Evolutionary conservation across 2,888 invertebrate species (phyloP).

Genomic region (Chirona hameri): DNA sequence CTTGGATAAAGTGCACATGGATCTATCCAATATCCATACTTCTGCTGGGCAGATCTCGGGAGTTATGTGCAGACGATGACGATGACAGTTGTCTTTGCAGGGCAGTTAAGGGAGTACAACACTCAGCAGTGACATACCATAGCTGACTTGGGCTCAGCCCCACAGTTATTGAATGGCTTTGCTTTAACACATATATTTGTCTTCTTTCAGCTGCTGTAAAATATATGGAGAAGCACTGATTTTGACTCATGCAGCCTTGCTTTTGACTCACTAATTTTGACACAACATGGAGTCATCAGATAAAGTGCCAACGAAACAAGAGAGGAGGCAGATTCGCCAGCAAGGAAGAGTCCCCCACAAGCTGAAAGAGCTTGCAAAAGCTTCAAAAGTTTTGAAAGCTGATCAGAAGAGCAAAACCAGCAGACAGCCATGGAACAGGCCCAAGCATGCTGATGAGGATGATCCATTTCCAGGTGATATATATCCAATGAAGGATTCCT

Average conservation of each 20-base stretch:
- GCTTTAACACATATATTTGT: no score
- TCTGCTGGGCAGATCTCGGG: no score
- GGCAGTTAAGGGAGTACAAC: no score
- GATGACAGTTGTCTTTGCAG: no score
- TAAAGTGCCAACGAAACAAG: not conserved
- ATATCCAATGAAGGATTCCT: not conserved
- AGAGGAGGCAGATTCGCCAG: not conserved
- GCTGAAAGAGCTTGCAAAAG: not conserved
- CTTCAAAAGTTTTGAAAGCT: not conserved
- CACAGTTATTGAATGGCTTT: no score
- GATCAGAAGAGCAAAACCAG: not conserved
- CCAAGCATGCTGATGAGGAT: not conserved
- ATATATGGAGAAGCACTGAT: not conserved
- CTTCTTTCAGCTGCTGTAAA: not conserved
- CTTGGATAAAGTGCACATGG: no score
- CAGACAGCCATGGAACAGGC: slow-evolving; percentile 6
- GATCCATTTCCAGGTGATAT: slow-evolving; percentile 25
- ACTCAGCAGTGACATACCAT: no score
- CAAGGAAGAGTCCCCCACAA: not conserved
- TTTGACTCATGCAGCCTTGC: not conserved
- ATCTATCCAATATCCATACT: no score
- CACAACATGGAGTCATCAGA: not conserved
- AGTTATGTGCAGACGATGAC: no score
- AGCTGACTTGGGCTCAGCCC: no score
- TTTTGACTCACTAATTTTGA: no score